These are phyloP conservation scores for Clistopyga incitator DNA, from an alignment of 2,888 invertebrate species.

Conservation along the genomic window DNA sequence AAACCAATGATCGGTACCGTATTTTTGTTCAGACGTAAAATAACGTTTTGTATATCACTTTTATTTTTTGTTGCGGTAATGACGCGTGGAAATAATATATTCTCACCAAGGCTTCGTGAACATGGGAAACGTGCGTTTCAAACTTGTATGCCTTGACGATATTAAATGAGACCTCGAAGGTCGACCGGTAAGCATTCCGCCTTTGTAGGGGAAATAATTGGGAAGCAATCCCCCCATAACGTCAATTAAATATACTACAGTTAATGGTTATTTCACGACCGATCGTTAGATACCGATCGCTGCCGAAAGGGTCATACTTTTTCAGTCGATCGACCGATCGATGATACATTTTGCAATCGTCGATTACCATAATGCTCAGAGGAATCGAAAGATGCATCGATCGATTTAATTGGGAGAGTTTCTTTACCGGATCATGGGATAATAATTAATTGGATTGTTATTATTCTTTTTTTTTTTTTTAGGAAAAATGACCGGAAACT, in stretches of 20 bases:
- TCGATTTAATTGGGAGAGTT: not conserved
- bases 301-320: not conserved
- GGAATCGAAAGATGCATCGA: not conserved
- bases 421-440: not conserved
- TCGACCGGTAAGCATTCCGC: conserved; percentile 39
- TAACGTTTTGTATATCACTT: not conserved
- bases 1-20: not conserved
- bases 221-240: conserved; percentile 24
- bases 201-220: conserved; percentile 26
- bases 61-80: not conserved
- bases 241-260: not conserved
- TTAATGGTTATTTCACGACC: conserved; percentile 11
- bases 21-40: not conserved
- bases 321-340: conserved; percentile 2
- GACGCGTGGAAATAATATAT: not conserved
- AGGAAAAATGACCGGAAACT: no score
- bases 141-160: conserved; percentile 52
- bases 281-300: not conserved
- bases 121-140: conserved; percentile 2
- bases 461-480: no score
- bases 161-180: conserved; percentile 48
- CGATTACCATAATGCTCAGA: not conserved
- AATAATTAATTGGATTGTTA: not conserved
- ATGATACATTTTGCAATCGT: conserved; percentile 10
- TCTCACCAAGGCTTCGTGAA: conserved; percentile 16